Conservation (phyloP, 2,113 vertebrate species). For the Cnemophilus loriae region DNA sequence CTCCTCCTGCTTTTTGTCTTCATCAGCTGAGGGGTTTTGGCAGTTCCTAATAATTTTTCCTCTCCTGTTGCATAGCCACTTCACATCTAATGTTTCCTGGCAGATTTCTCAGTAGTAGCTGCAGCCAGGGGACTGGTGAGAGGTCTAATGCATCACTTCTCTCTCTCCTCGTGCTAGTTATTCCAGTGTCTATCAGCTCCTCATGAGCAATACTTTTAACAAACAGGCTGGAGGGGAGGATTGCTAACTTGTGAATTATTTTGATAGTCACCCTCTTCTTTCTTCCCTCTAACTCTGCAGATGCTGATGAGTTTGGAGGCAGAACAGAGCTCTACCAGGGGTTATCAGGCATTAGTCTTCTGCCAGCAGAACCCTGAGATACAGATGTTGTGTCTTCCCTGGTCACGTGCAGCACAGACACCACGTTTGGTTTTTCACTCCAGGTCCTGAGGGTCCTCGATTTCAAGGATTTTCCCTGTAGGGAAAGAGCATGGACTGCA, state of each 20-base stretch:
- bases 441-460: not conserved
- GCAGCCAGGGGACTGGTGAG: conserved; percentile 3
- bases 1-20: not conserved
- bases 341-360: not conserved
- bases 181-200: not conserved
- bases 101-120: not conserved
- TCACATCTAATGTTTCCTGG: not conserved
- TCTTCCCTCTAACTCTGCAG: not conserved
- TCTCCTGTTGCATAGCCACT: not conserved
- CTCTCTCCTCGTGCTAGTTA: not conserved
- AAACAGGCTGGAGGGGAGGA: not conserved
- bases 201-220: not conserved
- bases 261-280: not conserved
- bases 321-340: not conserved
- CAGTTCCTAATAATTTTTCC: not conserved
- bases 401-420: not conserved
- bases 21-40: not conserved
- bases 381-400: not conserved
- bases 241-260: not conserved
- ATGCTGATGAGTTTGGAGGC: not conserved
- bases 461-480: not conserved
- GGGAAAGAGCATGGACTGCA: not conserved
- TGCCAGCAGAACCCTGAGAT: not conserved
- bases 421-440: not conserved
- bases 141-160: conserved; percentile 3